Evolutionary conservation across 1,140 invertebrate genomes (phyloP).

Genomic region (Drosophila nikananu): DNA sequence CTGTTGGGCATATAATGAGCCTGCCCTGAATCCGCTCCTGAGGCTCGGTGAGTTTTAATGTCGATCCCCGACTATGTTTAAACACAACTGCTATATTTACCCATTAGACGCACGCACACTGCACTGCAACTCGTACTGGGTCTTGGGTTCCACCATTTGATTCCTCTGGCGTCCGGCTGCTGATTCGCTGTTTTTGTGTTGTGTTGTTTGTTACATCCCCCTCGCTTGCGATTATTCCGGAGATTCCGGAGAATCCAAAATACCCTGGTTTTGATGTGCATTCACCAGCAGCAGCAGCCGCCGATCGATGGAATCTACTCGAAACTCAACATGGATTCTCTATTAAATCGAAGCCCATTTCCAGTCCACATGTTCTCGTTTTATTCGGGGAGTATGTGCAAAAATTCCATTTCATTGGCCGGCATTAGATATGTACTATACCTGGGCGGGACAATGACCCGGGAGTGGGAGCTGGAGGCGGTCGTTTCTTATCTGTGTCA

Average conservation of each 20-base stretch:
- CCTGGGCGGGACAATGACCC: constrained; percentile 26
- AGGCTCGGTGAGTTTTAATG: not conserved
- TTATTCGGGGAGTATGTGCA: constrained; percentile 7
- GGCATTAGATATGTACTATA: constrained; percentile 15
- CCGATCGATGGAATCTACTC: not conserved
- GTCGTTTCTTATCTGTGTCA: constrained; percentile 37
- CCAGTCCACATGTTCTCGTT: not conserved
- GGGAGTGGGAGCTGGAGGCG: not conserved
- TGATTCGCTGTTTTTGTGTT: not conserved
- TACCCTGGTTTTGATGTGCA: not conserved
- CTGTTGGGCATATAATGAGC: not conserved
- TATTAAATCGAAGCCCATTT: not conserved
- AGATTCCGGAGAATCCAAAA: not conserved
- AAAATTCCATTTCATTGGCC: constrained; percentile 16
- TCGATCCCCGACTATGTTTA: not conserved
- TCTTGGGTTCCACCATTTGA: not conserved
- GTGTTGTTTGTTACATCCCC: not conserved
- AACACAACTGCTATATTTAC: not conserved
- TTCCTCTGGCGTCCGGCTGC: not conserved
- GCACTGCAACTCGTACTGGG: not conserved
- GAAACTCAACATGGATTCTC: not conserved
- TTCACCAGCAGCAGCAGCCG: not conserved
- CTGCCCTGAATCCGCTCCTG: not conserved
- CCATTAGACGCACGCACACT: not conserved
- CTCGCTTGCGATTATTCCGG: not conserved